Percentiles rank a stretch among this genome's conserved stretches.
These are phyloP conservation scores for Corynorhinus townsendii DNA, from an alignment of 2,113 vertebrate species.

Conservation along the genomic window DNA sequence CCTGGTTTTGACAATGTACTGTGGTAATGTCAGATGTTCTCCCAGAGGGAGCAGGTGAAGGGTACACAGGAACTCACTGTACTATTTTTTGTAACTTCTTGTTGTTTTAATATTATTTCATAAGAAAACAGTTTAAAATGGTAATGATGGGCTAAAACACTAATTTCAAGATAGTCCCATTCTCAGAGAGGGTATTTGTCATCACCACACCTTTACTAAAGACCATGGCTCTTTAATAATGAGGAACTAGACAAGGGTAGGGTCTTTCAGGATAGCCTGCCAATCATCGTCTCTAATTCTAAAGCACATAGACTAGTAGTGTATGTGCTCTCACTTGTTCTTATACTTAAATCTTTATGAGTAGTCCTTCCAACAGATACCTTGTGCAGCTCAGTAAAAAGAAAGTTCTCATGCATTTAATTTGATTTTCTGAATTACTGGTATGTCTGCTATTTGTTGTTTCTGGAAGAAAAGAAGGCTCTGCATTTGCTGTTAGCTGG, in stretches of 20 bases:
- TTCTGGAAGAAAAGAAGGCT: background rate
- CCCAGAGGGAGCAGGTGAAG: background rate
- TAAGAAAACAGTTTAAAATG: background rate
- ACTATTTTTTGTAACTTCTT: background rate
- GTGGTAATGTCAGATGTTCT: background rate
- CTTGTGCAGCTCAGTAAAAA: background rate
- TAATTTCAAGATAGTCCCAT: background rate
- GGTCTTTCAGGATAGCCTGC: background rate
- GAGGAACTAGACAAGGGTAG: background rate
- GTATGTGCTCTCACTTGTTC: background rate
- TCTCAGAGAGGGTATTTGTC: background rate
- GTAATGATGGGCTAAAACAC: background rate
- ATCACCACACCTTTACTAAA: background rate
- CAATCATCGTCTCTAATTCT: background rate
- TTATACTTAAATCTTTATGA: background rate
- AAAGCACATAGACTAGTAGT: background rate
- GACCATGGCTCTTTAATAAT: background rate
- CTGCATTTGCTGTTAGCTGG: background rate
- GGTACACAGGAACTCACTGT: background rate
- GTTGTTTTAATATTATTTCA: background rate
- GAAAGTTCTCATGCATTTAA: background rate
- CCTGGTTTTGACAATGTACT: background rate
- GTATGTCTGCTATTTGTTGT: background rate
- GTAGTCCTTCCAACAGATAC: background rate
- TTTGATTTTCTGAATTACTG: constrained; percentile 33